Conservation (phyloP, 2,113 vertebrate genomes). For the Microtus richardsoni region DNA sequence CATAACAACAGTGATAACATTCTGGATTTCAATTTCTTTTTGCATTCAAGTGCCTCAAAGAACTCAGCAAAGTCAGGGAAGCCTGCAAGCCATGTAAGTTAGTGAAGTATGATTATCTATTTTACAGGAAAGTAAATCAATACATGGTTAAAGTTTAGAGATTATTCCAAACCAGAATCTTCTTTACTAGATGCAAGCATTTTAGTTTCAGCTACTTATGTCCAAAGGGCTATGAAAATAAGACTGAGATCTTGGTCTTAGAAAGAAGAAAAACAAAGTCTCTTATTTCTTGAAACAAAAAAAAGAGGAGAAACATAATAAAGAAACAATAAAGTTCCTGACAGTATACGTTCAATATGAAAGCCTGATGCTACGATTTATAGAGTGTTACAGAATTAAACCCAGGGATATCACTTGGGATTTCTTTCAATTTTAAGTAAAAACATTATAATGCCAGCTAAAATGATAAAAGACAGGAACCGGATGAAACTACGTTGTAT, state of each 20-base stretch:
- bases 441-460: background rate
- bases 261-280: background rate
- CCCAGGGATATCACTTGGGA: background rate
- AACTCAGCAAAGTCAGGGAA: conserved; percentile 67
- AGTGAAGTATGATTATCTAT: conserved; percentile 53
- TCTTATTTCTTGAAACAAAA: conserved; percentile 12
- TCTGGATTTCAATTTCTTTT: conserved; percentile 76
- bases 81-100: conserved; percentile 48
- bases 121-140: conserved; percentile 66
- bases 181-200: conserved; percentile 11
- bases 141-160: conserved; percentile 47
- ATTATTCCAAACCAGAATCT: conserved; percentile 54
- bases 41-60: conserved; percentile 56
- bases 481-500: background rate
- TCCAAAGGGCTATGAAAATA: conserved; percentile 19
- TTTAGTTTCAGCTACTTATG: background rate
- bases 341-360: background rate
- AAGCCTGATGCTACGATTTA: background rate
- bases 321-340: background rate
- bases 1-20: conserved; percentile 78
- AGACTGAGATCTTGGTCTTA: background rate
- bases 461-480: background rate
- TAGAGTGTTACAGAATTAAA: background rate
- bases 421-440: background rate
- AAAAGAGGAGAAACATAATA: background rate